phyloP scores from a whole-genome alignment of 1,140 invertebrate genomes.

The Lasioglossum albipes region DNA sequence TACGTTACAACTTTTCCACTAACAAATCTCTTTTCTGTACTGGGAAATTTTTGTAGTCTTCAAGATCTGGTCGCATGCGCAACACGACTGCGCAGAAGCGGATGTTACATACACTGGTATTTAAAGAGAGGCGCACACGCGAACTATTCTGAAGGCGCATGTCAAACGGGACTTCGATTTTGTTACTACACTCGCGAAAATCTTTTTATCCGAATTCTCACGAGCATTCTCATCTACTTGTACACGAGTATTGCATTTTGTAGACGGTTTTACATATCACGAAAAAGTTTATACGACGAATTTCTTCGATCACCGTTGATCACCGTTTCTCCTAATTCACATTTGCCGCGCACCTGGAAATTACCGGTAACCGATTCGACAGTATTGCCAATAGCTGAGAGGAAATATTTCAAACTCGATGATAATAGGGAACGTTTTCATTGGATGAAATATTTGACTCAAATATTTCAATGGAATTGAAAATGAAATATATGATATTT shows the following conservation, averaged over 20 bases:
- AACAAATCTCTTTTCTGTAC: slow-evolving; percentile 70
- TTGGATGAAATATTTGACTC: background rate
- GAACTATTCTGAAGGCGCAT: slow-evolving; percentile 40
- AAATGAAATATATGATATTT: background rate
- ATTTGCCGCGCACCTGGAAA: slow-evolving; percentile 36
- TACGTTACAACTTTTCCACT: slow-evolving; percentile 69
- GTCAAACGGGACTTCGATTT: slow-evolving; percentile 35
- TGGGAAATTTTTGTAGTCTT: slow-evolving; percentile 70
- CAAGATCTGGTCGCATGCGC: slow-evolving; percentile 56
- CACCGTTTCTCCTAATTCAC: background rate
- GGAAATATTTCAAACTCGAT: slow-evolving; percentile 4
- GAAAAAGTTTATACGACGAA: background rate
- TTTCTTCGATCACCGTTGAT: slow-evolving; percentile 1
- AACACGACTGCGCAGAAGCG: slow-evolving; percentile 55
- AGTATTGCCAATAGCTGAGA: background rate
- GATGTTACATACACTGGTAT: slow-evolving; percentile 47
- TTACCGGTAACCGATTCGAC: background rate
- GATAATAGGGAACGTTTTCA: slow-evolving; percentile 20
- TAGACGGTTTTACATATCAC: background rate
- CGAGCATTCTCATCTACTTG: background rate
- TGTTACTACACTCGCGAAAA: background rate
- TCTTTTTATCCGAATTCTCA: background rate
- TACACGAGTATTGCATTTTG: background rate
- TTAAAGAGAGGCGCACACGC: slow-evolving; percentile 38
- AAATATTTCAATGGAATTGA: slow-evolving; percentile 12